Evolutionary conservation across 2,888 invertebrate genomes (phyloP).

Genomic region (Pterostichus niger): DNA sequence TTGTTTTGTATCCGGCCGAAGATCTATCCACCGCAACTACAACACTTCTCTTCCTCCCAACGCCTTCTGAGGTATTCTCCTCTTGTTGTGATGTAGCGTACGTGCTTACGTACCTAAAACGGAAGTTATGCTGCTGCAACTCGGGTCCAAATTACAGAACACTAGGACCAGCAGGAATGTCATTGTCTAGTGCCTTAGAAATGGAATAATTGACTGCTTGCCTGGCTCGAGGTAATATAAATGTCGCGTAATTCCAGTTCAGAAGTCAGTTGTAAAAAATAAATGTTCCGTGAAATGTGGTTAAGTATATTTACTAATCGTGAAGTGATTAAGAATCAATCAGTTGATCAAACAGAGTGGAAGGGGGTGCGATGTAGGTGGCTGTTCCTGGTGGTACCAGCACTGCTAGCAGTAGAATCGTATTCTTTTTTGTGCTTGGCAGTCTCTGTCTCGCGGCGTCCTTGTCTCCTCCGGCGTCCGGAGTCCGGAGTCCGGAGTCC

Average conservation of each 20-base stretch:
- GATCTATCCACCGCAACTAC: conserved; percentile 19
- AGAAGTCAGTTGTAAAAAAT: no score
- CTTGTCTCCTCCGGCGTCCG: not conserved
- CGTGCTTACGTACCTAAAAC: conserved; percentile 11
- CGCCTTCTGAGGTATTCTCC: conserved; percentile 7
- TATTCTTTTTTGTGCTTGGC: not conserved
- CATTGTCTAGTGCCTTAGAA: conserved; percentile 18
- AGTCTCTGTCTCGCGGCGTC: conserved; percentile 9
- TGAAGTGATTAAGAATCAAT: conserved; percentile 21
- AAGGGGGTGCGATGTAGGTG: not conserved
- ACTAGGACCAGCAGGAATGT: conserved; percentile 23
- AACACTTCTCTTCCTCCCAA: not conserved
- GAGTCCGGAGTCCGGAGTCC: no score
- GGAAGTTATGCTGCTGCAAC: conserved; percentile 9
- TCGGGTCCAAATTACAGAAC: not conserved
- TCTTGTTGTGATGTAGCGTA: conserved; percentile 1
- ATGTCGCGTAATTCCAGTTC: conserved; percentile 4
- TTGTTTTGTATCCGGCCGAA: conserved; percentile 61
- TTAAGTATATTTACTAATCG: conserved; percentile 22
- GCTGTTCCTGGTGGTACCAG: not conserved
- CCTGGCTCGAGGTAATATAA: not conserved
- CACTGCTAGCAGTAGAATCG: not conserved
- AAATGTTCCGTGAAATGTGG: no score
- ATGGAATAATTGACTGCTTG: conserved; percentile 28
- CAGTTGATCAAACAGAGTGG: conserved; percentile 1